Percentiles rank a stretch among this genome's conserved stretches.
Evolutionary conservation across 2,888 invertebrate genomes (phyloP).

Genomic region (Harpalus rubripes): DNA sequence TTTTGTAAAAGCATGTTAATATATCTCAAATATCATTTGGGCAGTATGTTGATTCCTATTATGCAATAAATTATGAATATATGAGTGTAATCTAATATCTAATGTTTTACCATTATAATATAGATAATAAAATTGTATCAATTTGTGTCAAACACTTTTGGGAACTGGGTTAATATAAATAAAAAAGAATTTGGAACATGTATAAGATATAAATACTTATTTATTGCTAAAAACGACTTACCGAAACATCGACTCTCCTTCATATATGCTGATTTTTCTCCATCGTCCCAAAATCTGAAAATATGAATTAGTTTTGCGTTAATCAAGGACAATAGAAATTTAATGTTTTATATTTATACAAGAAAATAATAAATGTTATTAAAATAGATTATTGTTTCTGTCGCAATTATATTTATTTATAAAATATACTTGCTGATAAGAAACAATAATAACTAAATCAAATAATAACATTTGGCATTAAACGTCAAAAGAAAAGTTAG

Average conservation of each 20-base stretch:
- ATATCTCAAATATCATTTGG: slow-evolving; percentile 40
- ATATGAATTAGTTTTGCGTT: slow-evolving; percentile 14
- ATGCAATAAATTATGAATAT: slow-evolving; percentile 42
- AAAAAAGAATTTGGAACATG: slow-evolving; percentile 41
- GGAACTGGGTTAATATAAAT: slow-evolving; percentile 43
- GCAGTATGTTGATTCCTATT: slow-evolving; percentile 22
- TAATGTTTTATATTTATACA: too few relatives aligned
- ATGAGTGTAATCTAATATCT: slow-evolving; percentile 30
- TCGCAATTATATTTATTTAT: slow-evolving; percentile 13
- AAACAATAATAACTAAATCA: slow-evolving; percentile 5
- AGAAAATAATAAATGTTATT: background rate
- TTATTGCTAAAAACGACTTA: slow-evolving; percentile 44
- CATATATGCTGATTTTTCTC: slow-evolving; percentile 32
- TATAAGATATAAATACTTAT: slow-evolving; percentile 42
- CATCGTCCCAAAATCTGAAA: slow-evolving; percentile 14
- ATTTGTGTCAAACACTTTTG: slow-evolving; percentile 48
- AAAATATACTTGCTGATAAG: slow-evolving; percentile 20
- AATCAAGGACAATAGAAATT: background rate
- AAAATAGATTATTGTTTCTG: background rate
- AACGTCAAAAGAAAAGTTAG: slow-evolving; percentile 55
- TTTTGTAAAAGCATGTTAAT: slow-evolving; percentile 14
- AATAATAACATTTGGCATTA: slow-evolving; percentile 22
- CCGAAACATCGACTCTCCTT: slow-evolving; percentile 56
- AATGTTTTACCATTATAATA: slow-evolving; percentile 34
- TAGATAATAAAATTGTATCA: slow-evolving; percentile 51